A percentile compares a stretch with the other conserved stretches of the same genome.
Conservation (phyloP, 2,113 vertebrate genomes). For the Otocyon megalotis region DNA sequence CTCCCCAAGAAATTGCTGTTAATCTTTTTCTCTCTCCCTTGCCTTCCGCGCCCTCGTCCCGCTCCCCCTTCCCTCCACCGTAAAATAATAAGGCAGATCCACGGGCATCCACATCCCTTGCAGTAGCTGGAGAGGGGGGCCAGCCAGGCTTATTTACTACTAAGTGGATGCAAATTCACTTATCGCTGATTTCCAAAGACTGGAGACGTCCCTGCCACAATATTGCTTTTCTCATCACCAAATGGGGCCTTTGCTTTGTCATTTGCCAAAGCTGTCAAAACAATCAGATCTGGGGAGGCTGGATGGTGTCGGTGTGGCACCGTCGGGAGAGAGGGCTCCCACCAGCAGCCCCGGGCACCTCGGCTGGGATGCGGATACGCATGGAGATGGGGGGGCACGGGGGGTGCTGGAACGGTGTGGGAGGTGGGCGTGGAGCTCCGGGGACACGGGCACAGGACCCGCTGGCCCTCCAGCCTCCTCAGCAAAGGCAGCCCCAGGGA, state of each 20-base stretch:
- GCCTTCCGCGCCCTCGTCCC: too few species aligned
- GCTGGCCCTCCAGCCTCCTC: background rate
- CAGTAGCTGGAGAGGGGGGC: slow-evolving; percentile 30
- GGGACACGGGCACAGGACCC: background rate
- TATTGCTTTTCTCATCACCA: slow-evolving; percentile 82
- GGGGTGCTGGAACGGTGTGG: background rate
- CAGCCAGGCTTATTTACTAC: slow-evolving; percentile 56
- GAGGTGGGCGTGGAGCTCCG: rapidly evolving
- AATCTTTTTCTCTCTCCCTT: background rate
- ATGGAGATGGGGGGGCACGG: rapidly evolving
- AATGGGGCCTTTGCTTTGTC: slow-evolving; percentile 69
- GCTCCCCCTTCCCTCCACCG: background rate
- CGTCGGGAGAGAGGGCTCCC: background rate
- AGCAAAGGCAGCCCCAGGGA: background rate
- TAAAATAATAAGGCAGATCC: slow-evolving; percentile 65
- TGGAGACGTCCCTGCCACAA: slow-evolving; percentile 56
- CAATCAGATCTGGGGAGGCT: slow-evolving; percentile 63
- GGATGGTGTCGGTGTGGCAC: background rate
- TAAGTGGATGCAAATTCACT: slow-evolving; percentile 83
- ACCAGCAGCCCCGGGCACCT: background rate
- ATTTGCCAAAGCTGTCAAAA: slow-evolving; percentile 80
- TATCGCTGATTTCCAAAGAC: slow-evolving; percentile 67
- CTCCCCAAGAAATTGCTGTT: background rate
- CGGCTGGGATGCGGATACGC: background rate
- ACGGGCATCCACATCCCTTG: background rate